A percentile compares a stretch with the other conserved stretches of the same genome.
Conservation (phyloP, 2,113 vertebrate genomes). For the Datnioides undecimradiatus region DNA sequence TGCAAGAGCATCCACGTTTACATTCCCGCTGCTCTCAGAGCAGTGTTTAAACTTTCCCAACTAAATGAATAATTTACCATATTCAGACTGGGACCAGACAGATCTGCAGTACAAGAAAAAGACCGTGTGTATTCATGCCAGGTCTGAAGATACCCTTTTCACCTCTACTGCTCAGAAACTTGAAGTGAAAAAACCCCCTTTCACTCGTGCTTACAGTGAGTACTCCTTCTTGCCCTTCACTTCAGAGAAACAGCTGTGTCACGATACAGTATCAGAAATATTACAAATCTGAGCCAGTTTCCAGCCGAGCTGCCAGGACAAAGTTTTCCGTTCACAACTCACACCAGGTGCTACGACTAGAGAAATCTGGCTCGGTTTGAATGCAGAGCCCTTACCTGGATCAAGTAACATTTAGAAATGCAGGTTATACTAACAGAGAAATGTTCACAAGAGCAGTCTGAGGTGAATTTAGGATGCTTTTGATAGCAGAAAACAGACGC, state of each 20-base stretch:
- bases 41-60: conserved; percentile 58
- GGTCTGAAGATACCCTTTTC: conserved; percentile 32
- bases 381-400: conserved; percentile 5
- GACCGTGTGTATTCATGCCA: not conserved
- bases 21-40: conserved; percentile 57
- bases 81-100: conserved; percentile 53
- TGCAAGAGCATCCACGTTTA: conserved; percentile 59
- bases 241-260: conserved; percentile 51
- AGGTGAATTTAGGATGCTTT: not conserved
- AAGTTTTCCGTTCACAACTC: conserved; percentile 57
- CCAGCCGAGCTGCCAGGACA: conserved; percentile 42
- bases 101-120: conserved; percentile 29
- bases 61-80: conserved; percentile 73
- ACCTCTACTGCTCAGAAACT: conserved; percentile 21
- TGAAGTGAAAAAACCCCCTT: not conserved
- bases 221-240: not conserved
- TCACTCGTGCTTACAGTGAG: not conserved
- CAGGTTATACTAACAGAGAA: not conserved
- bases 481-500: not conserved
- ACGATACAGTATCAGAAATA: conserved; percentile 45
- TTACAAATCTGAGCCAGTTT: conserved; percentile 44
- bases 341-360: conserved; percentile 46
- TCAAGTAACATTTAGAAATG: conserved; percentile 12
- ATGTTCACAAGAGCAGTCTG: not conserved
- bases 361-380: conserved; percentile 10